Evolutionary conservation across 2,113 vertebrate genomes (phyloP), one percentile per base, ranked within the genome.

Genomic region (Capricornis sumatraensis): DNA sequence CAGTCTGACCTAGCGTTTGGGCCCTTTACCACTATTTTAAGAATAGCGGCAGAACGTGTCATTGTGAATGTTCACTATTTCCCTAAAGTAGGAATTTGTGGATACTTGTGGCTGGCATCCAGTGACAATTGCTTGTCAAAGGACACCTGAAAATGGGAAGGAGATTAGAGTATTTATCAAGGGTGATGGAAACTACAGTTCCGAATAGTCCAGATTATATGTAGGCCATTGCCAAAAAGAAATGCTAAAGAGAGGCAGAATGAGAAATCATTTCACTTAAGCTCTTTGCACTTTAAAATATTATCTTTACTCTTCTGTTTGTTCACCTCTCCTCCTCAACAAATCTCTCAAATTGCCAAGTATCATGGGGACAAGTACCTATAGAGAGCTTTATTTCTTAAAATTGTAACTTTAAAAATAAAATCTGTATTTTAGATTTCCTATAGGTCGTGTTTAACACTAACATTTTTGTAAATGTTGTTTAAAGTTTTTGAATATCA

Each of bases 401-500:
- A 55, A 96, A 47, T n/a, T 62, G 15, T 25, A 55, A n/a, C 55
- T 82, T 91, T 52, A 82, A 93, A 93, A 58, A 47, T 83, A 40
- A 89, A 40, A 6, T 21, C 33, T 95, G 36, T 33, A n/a, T 45
- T 93, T 96, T 52, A 88, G 62, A 74, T 76, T 95, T 97, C 52
- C 57, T 82, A 33, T 15, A 82, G 74, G n/a, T 94, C 4, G 0
- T 9, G 82, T 79, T 45, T 87, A 84, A 83, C 84, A 79, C 86
- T 91, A 92, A 94, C 27, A 62, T 95, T 95, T 96, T 95, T 67
- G 89, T 79, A 13, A 78, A 5, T 12, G 16, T 8, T 62, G 1
- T 92, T 92, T 57, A 96, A 87, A 25, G 45, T 58, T 97, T 96
- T 94, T 47, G 71, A 96, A 97, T 71, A 88, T 15, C 94, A 71